Percentiles rank a stretch among this genome's conserved stretches.
phyloP scores from a whole-genome alignment of 2,113 vertebrate species.

The Notarius lentiginosus region DNA sequence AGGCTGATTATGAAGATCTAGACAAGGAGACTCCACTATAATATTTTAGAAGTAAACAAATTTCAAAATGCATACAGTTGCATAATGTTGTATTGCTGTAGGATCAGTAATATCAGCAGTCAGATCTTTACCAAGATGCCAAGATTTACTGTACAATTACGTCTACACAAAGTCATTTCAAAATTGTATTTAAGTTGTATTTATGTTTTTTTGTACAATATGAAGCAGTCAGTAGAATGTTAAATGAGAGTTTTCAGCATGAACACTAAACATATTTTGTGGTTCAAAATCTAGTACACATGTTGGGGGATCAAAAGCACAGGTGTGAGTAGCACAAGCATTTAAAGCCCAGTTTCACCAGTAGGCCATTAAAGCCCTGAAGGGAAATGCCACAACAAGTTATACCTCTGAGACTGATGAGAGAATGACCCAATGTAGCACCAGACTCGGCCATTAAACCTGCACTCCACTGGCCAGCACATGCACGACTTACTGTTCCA shows the following conservation, averaged over 20 bases:
- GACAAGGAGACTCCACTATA: not conserved
- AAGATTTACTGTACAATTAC: not conserved
- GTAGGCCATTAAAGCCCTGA: slow-evolving; percentile 57
- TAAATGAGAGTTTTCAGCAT: slow-evolving; percentile 3
- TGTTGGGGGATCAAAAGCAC: slow-evolving; percentile 48
- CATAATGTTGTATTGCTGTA: not conserved
- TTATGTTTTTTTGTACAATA: not conserved
- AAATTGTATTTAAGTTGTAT: not conserved
- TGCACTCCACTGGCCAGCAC: slow-evolving; percentile 15
- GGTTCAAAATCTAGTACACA: slow-evolving; percentile 31
- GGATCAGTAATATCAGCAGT: not conserved
- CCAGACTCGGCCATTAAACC: slow-evolving; percentile 37
- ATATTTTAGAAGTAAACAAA: not conserved
- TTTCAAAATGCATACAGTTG: not conserved
- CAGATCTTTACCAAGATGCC: not conserved
- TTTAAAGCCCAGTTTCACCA: slow-evolving; percentile 54
- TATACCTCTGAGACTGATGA: slow-evolving; percentile 48
- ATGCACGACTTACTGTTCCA: slow-evolving; percentile 17
- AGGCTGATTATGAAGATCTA: slow-evolving; percentile 3
- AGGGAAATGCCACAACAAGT: slow-evolving; percentile 55
- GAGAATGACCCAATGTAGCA: slow-evolving; percentile 29
- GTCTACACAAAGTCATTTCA: not conserved
- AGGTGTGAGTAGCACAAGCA: slow-evolving; percentile 45
- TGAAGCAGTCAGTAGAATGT: not conserved
- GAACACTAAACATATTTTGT: slow-evolving; percentile 21